These are phyloP conservation scores for Pongo pygmaeus DNA, from an alignment of 2,113 vertebrate species.

Conservation along the genomic window DNA sequence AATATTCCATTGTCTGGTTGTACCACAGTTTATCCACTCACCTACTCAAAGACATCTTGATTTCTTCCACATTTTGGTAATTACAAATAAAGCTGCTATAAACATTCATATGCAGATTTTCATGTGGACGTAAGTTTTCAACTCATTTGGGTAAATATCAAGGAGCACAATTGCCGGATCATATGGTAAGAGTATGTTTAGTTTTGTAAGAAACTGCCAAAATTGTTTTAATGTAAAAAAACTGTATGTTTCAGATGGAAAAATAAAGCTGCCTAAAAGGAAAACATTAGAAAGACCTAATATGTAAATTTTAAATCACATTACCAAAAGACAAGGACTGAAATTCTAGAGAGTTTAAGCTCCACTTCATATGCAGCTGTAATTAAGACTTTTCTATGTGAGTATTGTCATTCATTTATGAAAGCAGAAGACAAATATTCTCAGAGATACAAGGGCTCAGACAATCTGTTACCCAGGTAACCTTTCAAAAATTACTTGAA, in stretches of 20 bases:
- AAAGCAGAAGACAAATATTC: neutral
- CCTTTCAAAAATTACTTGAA: neutral
- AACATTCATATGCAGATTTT: neutral
- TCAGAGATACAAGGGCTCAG: neutral
- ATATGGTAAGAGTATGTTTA: neutral
- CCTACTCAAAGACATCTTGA: neutral
- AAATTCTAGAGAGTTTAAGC: neutral
- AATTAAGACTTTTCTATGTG: neutral
- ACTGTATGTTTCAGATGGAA: neutral
- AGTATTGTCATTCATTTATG: neutral
- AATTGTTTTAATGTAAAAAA: constrained; percentile 7
- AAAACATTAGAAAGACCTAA: neutral
- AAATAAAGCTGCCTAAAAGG: neutral
- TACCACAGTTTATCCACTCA: neutral
- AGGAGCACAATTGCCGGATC: neutral
- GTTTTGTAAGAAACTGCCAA: neutral
- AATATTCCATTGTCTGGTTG: neutral
- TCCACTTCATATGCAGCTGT: neutral
- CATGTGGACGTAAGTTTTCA: neutral
- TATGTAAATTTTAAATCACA: neutral
- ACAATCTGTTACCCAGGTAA: neutral
- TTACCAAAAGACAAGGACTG: neutral
- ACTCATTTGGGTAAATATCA: neutral
- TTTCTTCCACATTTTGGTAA: neutral
- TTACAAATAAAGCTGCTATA: neutral